A percentile compares a stretch with the other conserved stretches of the same genome.
phyloP scores from a whole-genome alignment of 1,140 invertebrate species.

The Megalopta genalis region DNA sequence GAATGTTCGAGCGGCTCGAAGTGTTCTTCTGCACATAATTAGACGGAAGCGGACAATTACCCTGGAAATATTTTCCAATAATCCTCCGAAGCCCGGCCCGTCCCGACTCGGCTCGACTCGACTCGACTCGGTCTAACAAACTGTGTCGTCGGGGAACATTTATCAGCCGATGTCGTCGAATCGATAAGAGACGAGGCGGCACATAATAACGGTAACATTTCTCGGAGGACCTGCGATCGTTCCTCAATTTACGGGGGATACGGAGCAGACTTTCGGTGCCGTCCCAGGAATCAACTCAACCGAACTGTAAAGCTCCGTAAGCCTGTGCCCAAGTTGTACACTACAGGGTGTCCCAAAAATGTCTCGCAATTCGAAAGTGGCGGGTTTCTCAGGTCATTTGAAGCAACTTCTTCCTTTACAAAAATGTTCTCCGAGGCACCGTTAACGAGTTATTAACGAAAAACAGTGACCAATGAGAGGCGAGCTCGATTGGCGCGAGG shows the following conservation, averaged over 20 bases:
- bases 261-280: conserved; percentile 17
- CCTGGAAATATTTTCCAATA: conserved; percentile 1
- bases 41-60: background rate
- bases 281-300: conserved; percentile 13
- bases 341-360: no score
- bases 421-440: no score
- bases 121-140: background rate
- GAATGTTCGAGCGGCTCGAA: background rate
- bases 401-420: no score
- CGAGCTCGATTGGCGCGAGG: no score
- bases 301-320: conserved; percentile 47
- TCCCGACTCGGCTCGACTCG: background rate
- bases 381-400: no score
- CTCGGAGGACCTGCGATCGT: conserved; percentile 7
- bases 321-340: background rate
- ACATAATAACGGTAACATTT: conserved; percentile 16
- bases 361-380: no score
- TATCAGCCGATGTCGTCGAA: conserved; percentile 9
- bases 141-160: conserved; percentile 6
- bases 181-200: conserved; percentile 13
- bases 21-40: conserved; percentile 5
- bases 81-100: background rate
- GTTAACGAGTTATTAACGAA: no score
- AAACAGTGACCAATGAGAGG: no score
- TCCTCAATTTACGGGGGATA: conserved; percentile 49